phyloP scores from a whole-genome alignment of 2,888 invertebrate genomes.

The Lasioglossum vierecki region DNA sequence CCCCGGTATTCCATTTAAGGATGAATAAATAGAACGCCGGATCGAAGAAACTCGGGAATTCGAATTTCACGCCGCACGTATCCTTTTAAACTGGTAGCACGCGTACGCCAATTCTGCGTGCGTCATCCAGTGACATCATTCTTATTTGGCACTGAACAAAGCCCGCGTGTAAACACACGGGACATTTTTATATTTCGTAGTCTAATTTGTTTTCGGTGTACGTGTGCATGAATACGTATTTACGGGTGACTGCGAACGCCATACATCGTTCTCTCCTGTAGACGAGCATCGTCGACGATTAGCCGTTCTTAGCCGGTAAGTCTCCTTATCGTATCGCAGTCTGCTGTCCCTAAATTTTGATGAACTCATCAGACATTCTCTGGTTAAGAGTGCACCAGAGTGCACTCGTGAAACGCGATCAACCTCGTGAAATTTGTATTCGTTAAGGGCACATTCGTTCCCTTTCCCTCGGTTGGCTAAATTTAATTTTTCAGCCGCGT shows the following conservation, averaged over 20 bases:
- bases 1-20: background rate
- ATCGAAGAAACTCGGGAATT: background rate
- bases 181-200: conserved; percentile 37
- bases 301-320: conserved; percentile 11
- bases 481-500: conserved; percentile 37
- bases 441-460: background rate
- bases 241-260: conserved; percentile 20
- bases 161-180: conserved; percentile 28
- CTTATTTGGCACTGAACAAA: conserved; percentile 56
- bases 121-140: conserved; percentile 64
- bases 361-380: background rate
- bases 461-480: conserved; percentile 2
- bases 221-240: conserved; percentile 25
- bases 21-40: background rate
- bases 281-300: conserved; percentile 8
- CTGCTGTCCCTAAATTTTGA: background rate
- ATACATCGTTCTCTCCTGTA: background rate
- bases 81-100: conserved; percentile 38
- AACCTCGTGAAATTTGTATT: background rate
- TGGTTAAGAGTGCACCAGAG: background rate
- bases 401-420: background rate
- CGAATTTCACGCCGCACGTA: conserved; percentile 18
- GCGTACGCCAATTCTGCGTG: conserved; percentile 52
- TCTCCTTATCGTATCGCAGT: background rate
- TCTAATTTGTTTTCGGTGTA: conserved; percentile 39